Evolutionary conservation across 2,113 vertebrate species (phyloP).

Genomic region (Apodemus speciosus): DNA sequence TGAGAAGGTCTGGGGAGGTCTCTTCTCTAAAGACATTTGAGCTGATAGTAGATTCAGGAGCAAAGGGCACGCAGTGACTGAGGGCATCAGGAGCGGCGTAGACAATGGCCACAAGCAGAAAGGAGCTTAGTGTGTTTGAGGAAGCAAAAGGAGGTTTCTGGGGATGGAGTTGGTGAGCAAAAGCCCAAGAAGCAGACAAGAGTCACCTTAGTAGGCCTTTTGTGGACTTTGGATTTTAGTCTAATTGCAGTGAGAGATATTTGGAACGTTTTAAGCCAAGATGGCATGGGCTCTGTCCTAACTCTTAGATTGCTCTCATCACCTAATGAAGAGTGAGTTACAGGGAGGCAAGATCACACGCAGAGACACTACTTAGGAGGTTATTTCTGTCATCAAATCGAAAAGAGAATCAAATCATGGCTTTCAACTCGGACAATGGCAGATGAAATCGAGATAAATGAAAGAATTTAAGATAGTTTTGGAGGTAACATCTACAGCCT

Average conservation of each 20-base stretch:
- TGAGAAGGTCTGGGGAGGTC: not conserved
- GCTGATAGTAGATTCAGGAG: not conserved
- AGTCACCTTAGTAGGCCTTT: not conserved
- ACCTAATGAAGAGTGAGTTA: not conserved
- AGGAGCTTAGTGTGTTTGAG: not conserved
- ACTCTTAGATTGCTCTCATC: not conserved
- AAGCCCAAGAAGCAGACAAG: not conserved
- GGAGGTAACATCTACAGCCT: not conserved
- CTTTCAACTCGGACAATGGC: not conserved
- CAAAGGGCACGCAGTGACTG: not conserved
- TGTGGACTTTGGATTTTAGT: slow-evolving; percentile 9
- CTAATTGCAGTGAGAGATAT: not conserved
- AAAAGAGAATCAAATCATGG: not conserved
- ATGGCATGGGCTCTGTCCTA: not conserved
- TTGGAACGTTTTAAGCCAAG: not conserved
- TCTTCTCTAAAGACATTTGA: not conserved
- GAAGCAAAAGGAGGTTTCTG: not conserved
- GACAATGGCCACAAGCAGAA: not conserved
- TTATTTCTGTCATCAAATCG: not conserved
- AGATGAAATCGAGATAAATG: not conserved
- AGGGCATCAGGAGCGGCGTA: not conserved
- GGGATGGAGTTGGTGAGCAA: not conserved
- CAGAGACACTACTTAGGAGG: not conserved
- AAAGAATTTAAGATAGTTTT: not conserved
- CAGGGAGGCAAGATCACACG: not conserved